Percentiles rank a stretch among this genome's conserved stretches.
Conservation (phyloP, 2,113 vertebrate species). For the Pelusios castaneus region DNA sequence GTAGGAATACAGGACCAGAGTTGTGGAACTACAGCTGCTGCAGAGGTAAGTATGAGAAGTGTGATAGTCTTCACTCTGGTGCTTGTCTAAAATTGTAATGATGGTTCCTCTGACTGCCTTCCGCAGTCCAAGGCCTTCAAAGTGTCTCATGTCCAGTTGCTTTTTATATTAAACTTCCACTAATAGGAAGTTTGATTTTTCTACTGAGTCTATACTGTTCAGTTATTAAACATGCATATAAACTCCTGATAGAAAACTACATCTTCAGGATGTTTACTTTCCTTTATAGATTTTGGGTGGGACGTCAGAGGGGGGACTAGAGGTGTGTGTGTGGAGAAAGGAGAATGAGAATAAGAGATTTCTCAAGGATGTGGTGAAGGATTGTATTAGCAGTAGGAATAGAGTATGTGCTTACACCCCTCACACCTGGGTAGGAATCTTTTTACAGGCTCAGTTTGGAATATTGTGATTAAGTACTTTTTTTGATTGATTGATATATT, state of each 20-base stretch:
- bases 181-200: neutral
- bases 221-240: neutral
- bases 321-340: neutral
- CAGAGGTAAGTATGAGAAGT: slow-evolving; percentile 80
- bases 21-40: slow-evolving; percentile 80
- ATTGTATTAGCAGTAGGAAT: fast-evolving
- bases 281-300: neutral
- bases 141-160: neutral
- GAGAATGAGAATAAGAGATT: neutral
- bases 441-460: no score
- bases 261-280: neutral
- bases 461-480: fast-evolving
- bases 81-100: fast-evolving
- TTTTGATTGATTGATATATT: neutral
- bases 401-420: neutral
- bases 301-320: no score
- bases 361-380: neutral
- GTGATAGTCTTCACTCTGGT: neutral
- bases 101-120: fast-evolving
- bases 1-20: slow-evolving; percentile 81
- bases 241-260: neutral
- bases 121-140: neutral
- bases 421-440: neutral
- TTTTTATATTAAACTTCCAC: neutral
- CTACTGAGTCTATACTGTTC: neutral